Percentiles rank a stretch among this genome's conserved stretches.
phyloP scores from a whole-genome alignment of 2,888 invertebrate species.

The Leucophenga maculata region DNA sequence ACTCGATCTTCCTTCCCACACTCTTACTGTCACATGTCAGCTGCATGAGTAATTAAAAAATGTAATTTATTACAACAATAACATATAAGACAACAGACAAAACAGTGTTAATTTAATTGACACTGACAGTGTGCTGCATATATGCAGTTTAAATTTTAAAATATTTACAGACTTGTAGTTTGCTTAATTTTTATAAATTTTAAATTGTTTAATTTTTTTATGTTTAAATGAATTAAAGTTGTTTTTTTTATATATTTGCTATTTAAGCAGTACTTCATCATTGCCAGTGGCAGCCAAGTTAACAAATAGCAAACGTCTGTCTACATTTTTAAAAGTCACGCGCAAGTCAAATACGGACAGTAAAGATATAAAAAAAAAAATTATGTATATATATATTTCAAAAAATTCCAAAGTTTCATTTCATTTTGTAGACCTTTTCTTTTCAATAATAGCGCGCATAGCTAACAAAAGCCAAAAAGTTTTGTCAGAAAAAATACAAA shows the following conservation, averaged over 20 bases:
- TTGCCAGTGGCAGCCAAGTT: no score
- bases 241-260: not conserved
- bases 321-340: not conserved
- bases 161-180: not conserved
- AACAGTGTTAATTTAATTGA: slow-evolving; percentile 62
- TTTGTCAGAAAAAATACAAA: no score
- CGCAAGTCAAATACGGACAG: not conserved
- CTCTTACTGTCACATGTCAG: not conserved
- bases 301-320: not conserved
- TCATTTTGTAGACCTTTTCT: not conserved
- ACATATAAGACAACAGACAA: not conserved
- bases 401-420: not conserved
- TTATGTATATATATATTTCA: no score
- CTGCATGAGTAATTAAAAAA: slow-evolving; percentile 13
- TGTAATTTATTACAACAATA: slow-evolving; percentile 17
- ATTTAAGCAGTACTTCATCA: slow-evolving; percentile 3
- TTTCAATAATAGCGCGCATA: not conserved
- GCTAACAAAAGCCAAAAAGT: not conserved
- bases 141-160: slow-evolving; percentile 26
- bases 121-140: slow-evolving; percentile 56
- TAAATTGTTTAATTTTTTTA: slow-evolving; percentile 8
- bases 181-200: slow-evolving; percentile 13
- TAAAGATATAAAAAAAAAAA: not conserved
- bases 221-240: not conserved
- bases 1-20: not conserved